Evolutionary conservation across 2,797 vertebrate species (phyloP), one percentile per base, ranked within the genome.

Genomic region (Dendrocincla tyrannina): DNA sequence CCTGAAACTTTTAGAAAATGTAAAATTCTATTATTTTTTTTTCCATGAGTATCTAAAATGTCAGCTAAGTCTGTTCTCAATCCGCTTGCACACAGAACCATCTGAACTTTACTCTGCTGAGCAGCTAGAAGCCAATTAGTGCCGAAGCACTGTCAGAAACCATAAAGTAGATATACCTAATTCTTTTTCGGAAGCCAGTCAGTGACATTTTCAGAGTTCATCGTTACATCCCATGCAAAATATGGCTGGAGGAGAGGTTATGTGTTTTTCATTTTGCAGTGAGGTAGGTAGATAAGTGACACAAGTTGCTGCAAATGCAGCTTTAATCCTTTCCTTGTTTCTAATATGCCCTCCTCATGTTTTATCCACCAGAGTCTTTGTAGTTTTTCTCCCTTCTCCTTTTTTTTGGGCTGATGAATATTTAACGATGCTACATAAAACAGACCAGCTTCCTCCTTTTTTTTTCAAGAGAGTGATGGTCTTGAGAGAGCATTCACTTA

Each of bases 161-260:
- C 88, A 92, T 95, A 77, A 83, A 93, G 75, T 46, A 88, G 56
- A 49, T 85, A 64, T 20, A 85, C 19, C 73, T 92, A 85, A 73
- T 87, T 83, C 55, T 80, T 68, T 63, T 49, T 77, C 0, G 0
- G 79, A 93, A 93, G 33, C 37, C 68, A 80, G 72, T 37, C 60
- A 70, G 44, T 89, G 94, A 89, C 93, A 92, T 96, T 95, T 95
- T 83, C 72, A 74, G 89, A 85, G 80, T 89, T 95, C 89, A 87
- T 67, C 73, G 72, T 83, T 92, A 52, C 13, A 82, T 63, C 19
- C 63, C 49, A 60, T 92, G 75, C 55, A 95, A 87, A 90, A 95
- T 73, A 22, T 60, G 60, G 15, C 82, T 92, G 72, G 39, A 95
- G 30, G 74, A 90, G 83, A 89, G 70, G 68, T 85, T 82, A 58